phyloP scores from a whole-genome alignment of 53 echinoderm and acorn worm species.

The Pentamera pediparva region DNA sequence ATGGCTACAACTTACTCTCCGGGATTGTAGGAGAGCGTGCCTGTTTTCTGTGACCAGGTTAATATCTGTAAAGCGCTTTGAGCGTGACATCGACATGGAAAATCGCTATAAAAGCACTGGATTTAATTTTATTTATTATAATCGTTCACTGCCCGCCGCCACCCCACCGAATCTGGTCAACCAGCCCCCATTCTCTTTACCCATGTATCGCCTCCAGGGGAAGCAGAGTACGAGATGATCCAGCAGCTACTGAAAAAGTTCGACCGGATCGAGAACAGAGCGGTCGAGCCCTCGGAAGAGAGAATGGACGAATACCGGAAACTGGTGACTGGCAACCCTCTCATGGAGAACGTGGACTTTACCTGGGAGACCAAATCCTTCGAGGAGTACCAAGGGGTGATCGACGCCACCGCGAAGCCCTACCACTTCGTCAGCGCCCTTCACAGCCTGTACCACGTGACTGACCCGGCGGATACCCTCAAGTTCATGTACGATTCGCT shows the following conservation, averaged over 20 bases:
- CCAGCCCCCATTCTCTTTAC: not conserved
- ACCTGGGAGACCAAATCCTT: not conserved
- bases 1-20: too few relatives aligned
- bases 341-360: conserved; percentile 7
- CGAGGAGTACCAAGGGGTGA: conserved; percentile 17
- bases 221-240: conserved; percentile 10
- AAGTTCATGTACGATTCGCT: conserved; percentile 28
- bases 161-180: too few relatives aligned
- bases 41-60: too few relatives aligned
- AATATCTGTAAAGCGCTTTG: too few relatives aligned
- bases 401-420: not conserved
- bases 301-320: not conserved
- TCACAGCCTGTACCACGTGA: conserved; percentile 17
- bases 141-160: too few relatives aligned
- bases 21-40: too few relatives aligned
- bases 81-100: too few relatives aligned
- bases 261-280: conserved; percentile 13
- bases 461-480: conserved; percentile 9
- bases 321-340: not conserved
- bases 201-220: not conserved
- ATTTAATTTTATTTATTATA: too few relatives aligned
- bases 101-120: too few relatives aligned
- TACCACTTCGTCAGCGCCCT: conserved; percentile 43
- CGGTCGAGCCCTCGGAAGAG: conserved; percentile 18
- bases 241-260: conserved; percentile 26